A percentile compares a stretch with the other conserved stretches of the same genome.
phyloP scores from a whole-genome alignment of 2,113 vertebrate species.

The Tupaia chinensis region DNA sequence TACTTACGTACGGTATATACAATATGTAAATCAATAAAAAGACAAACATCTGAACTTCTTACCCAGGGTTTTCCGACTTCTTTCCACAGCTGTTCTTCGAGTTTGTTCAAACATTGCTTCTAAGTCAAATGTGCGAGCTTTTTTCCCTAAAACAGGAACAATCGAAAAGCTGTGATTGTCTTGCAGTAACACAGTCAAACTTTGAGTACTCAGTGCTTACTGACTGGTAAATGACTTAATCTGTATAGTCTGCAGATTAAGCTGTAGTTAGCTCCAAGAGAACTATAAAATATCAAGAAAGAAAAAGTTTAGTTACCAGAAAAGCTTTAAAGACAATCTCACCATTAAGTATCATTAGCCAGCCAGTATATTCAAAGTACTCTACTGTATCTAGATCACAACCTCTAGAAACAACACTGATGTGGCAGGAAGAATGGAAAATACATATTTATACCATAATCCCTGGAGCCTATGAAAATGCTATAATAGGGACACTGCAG shows the following conservation, averaged over 20 bases:
- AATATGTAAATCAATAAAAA: background rate
- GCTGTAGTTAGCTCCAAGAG: background rate
- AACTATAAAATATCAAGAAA: constrained; percentile 39
- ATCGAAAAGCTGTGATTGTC: background rate
- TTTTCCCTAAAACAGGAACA: constrained; percentile 90
- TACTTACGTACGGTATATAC: background rate
- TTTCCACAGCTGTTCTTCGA: constrained; percentile 96
- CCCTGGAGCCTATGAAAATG: background rate
- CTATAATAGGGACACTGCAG: background rate
- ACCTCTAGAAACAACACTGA: background rate
- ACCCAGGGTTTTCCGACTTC: constrained; percentile 94
- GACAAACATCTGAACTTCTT: background rate
- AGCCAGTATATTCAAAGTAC: background rate
- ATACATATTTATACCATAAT: background rate
- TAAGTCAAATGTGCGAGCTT: constrained; percentile 97
- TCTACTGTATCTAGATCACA: background rate
- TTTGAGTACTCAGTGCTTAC: background rate
- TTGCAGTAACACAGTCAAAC: background rate
- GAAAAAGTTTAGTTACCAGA: background rate
- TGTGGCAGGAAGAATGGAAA: background rate
- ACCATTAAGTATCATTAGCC: background rate
- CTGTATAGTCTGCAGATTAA: background rate
- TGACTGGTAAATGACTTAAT: background rate
- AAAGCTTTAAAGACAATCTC: constrained; percentile 6
- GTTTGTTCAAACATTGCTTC: constrained; percentile 98